Base-by-base conservation (phyloP, 2,888 invertebrate genomes). In the Drosophila pegasa region DNA sequence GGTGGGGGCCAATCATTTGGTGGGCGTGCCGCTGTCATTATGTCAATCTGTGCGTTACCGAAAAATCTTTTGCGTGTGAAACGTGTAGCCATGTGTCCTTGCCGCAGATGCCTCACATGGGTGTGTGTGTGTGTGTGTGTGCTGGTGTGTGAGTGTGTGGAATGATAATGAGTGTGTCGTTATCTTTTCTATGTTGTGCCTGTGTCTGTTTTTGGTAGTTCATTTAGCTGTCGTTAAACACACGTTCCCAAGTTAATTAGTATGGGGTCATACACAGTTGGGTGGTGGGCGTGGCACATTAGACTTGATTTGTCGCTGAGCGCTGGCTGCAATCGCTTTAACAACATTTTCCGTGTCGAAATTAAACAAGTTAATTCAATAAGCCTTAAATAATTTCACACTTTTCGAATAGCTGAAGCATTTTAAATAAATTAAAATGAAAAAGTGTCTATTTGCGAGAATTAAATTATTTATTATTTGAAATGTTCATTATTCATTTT, bases 11-110 rank as follows among this genome's bases (percentile, higher is more conserved):
- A 83, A 83, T 83, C 83, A 83, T 83, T 86, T 76, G 84, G 74
- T 71, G 87, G 83, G 88, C 88, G 87, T 83, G 76, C 48, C 76
- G 69, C 65, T 88, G 89, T 84, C 89, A 85, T 85, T 85, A 85
- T 75, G 85, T 87, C 85, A 85, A 85, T 79, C 79, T 80, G 78
- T 80, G 79, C 68, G 45, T 40, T 56, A 51, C 59, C 58, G 18
- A 69, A 66, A 70, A 77, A 75, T 85, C 88, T 82, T 69, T 67
- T 52, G 71, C 69, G 54, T 60, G 69, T 48, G 68, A 71, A 66
- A 74, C 71, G 86, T 74, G 81, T 67, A 41, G 37, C 18, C 43
- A 35, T 63, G 58, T 58, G 55, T 60, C 50, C 64, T 56, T 68
- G 47, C 58, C 61, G 54, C 41, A 29, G 18, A 16, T n/a, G 16